Percentiles rank a stretch among this genome's conserved stretches.
Conservation (phyloP, 2,888 invertebrate genomes). For the Nephrotoma flavescens region DNA sequence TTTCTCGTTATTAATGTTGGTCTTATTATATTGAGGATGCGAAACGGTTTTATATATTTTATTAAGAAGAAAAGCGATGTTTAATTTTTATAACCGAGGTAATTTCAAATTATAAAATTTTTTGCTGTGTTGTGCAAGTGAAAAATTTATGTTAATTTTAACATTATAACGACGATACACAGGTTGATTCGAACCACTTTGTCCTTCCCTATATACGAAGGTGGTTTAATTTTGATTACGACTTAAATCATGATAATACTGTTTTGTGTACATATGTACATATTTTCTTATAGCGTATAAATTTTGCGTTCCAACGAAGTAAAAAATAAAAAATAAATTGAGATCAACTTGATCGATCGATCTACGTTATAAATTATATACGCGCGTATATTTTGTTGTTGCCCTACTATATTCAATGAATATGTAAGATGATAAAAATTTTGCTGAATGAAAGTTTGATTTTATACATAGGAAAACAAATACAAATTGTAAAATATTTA, state of each 20-base stretch:
- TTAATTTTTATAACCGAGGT: neutral
- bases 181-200: neutral
- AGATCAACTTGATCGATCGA: neutral
- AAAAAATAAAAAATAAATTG: neutral
- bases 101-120: neutral
- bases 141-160: neutral
- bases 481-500: neutral
- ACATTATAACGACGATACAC: neutral
- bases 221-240: neutral
- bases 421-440: neutral
- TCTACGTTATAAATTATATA: neutral
- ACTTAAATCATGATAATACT: neutral
- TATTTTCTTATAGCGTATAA: neutral
- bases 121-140: neutral
- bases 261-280: neutral
- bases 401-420: neutral
- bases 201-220: neutral
- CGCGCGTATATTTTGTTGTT: neutral
- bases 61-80: neutral
- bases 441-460: neutral
- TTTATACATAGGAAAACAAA: neutral
- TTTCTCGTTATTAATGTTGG: neutral
- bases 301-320: neutral
- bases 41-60: neutral
- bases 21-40: conserved; percentile 1